Evolutionary conservation across 2,888 invertebrate species (phyloP), one percentile per base, ranked within the genome.

Genomic region (Platycnemis pennipes): DNA sequence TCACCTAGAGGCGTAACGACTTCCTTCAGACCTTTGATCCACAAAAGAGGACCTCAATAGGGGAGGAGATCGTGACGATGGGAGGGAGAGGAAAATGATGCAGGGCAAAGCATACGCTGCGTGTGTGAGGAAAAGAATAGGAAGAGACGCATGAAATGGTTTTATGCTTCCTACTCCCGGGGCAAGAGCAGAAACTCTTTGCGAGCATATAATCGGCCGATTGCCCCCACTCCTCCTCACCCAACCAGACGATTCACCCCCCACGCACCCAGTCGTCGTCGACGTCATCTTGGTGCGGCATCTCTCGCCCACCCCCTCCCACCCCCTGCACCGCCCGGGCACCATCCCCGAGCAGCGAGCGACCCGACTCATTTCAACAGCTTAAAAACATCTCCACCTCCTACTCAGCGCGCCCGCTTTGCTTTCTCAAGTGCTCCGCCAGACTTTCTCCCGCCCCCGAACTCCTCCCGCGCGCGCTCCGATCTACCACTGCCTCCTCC

Each of bases 371-470:
- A 77, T 77, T 77, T 77, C 37, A 26, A 31, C 77, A 8, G 77
- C 77, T 77, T 37, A 77, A 77, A 77, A 63, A 63, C 63, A 63
- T 63, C 63, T 63, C 63, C 77, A 26, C n/a, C 63, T 63, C 63
- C 63, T 5, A 31, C 77, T 77, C 77, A 31, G 37, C 37, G 37
- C 77, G 77, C 77, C 37, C 77, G 77, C 77, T 77, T 77, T 77
- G 77, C 77, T 77, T 77, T 77, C 37, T 77, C 77, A 77, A 77
- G 77, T 77, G 77, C 77, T 37, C 37, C 16, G 77, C 37, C 77
- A 77, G 77, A 77, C 77, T 77, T 77, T 77, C 77, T 77, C 77
- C 37, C 77, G 77, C 37, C 77, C 77, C 37, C 77, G 77, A 77
- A 7, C 11, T 37, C 77, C 77, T 77, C 37, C 1, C n/a, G n/a